Base-by-base conservation (phyloP, 2,113 vertebrate genomes). In the Setophaga kirtlandii region DNA sequence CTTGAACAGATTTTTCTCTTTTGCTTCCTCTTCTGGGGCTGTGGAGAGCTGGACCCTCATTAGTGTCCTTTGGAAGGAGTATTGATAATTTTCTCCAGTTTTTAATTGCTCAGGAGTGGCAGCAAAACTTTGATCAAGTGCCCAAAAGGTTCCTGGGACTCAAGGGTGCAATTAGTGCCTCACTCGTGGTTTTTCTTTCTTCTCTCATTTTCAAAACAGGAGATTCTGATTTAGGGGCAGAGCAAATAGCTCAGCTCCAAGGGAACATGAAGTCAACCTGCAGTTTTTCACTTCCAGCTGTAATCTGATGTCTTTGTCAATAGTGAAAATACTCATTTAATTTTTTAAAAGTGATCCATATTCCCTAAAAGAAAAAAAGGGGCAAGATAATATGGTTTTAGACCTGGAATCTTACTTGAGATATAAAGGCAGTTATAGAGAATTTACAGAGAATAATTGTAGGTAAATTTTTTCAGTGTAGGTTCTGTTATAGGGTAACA, bases 361-460 rank as follows among this genome's bases (percentile, higher is more conserved):
- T 56, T 65, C 15, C 6, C 58, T 42, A 17, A 25, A 37, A 52
- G 75, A 27, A 18, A 49, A 53, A 31, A 55, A 10, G 25, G 7
- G 12, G 15, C 10, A 63, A 41, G 42, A 24, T 31, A 49, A 39
- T 67, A 8, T 25, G 23, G 1, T 28, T 88, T 86, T 89, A 60
- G 30, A 42, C 3, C 30, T 86, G 58, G 27, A 53, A n/a, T 83
- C 15, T 56, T 39, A 23, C 20, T 63, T 83, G 25, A n/a, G 21
- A 9, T 7, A 3, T 10, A 13, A 42, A 50, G 21, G 15, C 19
- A 42, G 2, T 64, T 52, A 14, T 0, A 60, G 53, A 64, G 33
- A 46, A 50, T 59, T 87, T 33, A 44, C 14, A 30, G 11, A 35
- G 24, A 19, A 6, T 35, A 35, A 22, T 67, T 92, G 46, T 55